Base-by-base conservation (phyloP, 2,113 vertebrate species). In the Cichladusa arquata region DNA sequence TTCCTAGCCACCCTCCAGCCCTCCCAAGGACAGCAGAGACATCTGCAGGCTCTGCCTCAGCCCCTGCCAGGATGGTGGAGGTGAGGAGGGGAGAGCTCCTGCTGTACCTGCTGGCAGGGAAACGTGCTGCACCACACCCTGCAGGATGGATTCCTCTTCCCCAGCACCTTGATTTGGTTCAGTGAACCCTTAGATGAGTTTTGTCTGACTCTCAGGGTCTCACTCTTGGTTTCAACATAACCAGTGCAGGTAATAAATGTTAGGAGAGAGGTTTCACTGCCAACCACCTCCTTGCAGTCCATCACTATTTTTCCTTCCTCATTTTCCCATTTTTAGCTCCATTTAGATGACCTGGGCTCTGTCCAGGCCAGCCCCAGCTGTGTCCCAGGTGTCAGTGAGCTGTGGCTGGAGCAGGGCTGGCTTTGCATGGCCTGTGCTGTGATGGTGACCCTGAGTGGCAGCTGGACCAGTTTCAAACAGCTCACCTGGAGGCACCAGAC, bases 121-220 rank as follows among this genome's bases (percentile, higher is more conserved):
- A 56, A 5, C 0, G 5, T 24, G 50, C 42, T 72, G 36, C 31
- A 23, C 18, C 82, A n/a, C 40, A 5, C 9, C 47, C 73, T 65
- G 28, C 71, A 31, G 80, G 40, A 8, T 17, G 76, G 31, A 8
- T 65, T 13, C 62, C 48, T 85, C 42, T 61, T 11, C 51, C 33
- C 53, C 57, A 53, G n/a, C 48, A n/a, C 57, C 82, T 47, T 10
- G 15, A 4, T 8, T 33, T 44, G 28, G 11, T 13, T 42, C 73
- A 31, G 20, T 6, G 70, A 65, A 16, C 20, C 22, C 2, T 0
- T 26, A 0, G 1, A 0, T 9, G 23, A 45, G 16, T 13, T 40
- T 64, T 47, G 25, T 6, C 48, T 57, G 25, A 31, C 28, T 60
- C 31, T 65, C 19, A 25, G 17, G 2, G 6, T 26, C 69, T 51